Evolutionary conservation across 2,888 invertebrate species (phyloP).

Genomic region (Dione juno): DNA sequence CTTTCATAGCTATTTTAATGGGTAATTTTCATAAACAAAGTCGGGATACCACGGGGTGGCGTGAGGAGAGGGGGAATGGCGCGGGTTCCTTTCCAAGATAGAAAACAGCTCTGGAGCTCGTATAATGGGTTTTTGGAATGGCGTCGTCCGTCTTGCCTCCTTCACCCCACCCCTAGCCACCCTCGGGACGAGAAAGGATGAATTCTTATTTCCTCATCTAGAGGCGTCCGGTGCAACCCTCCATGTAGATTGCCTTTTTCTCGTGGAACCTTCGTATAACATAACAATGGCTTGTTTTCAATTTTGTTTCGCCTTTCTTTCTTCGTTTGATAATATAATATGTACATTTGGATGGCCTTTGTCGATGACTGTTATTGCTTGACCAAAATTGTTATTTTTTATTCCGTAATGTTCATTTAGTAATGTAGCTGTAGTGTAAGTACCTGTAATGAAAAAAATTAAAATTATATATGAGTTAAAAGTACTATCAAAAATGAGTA

Average conservation of each 20-base stretch:
- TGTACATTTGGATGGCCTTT: constrained; percentile 42
- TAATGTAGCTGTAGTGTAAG: neutral
- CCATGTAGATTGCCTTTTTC: constrained; percentile 83
- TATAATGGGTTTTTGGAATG: constrained; percentile 89
- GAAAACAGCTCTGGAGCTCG: constrained; percentile 86
- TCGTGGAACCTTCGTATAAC: constrained; percentile 78
- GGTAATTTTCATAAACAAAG: constrained; percentile 83
- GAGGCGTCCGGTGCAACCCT: constrained; percentile 80
- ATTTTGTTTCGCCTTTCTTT: constrained; percentile 67
- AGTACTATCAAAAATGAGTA: neutral
- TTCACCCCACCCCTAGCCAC: constrained; percentile 61
- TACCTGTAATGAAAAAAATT: neutral
- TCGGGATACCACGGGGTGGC: constrained; percentile 72
- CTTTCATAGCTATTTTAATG: constrained; percentile 83
- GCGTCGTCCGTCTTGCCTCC: constrained; percentile 87
- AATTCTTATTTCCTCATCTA: constrained; percentile 84
- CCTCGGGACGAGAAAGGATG: constrained; percentile 80
- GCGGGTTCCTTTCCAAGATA: constrained; percentile 78
- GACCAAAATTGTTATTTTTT: neutral
- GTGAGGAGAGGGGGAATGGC: constrained; percentile 58
- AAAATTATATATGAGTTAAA: neutral
- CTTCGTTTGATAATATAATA: constrained; percentile 51
- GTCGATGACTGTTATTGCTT: constrained; percentile 25
- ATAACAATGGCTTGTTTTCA: constrained; percentile 83
- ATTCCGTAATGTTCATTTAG: neutral